These are phyloP conservation scores for Patella depressa DNA, from an alignment of 2,888 invertebrate species.

Conservation along the genomic window DNA sequence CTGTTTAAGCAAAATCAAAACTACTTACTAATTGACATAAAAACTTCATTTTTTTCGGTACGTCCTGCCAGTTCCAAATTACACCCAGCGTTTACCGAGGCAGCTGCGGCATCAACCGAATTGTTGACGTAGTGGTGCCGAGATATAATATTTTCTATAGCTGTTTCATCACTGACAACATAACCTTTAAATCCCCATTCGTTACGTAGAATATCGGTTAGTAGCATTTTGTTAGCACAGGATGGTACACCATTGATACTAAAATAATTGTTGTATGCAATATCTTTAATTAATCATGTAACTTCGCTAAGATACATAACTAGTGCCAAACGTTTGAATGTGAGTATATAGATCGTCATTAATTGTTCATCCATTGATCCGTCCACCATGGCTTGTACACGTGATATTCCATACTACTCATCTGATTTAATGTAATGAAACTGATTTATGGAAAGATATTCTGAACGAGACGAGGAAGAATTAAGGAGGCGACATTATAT, in stretches of 20 bases:
- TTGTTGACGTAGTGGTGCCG: conserved; percentile 32
- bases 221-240: conserved; percentile 47
- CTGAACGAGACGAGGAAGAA: too few species aligned
- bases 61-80: conserved; percentile 19
- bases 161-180: conserved; percentile 47
- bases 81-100: conserved; percentile 29
- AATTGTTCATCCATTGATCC: too few species aligned
- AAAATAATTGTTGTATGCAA: conserved; percentile 11
- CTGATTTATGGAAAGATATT: too few species aligned
- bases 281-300: too few species aligned
- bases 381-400: too few species aligned
- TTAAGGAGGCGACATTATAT: too few species aligned
- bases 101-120: conserved; percentile 26
- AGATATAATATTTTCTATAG: conserved; percentile 36
- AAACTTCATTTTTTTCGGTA: background rate
- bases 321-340: too few species aligned
- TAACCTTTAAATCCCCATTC: conserved; percentile 52
- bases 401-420: too few species aligned
- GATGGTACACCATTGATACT: conserved; percentile 52
- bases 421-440: too few species aligned
- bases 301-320: too few species aligned
- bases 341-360: too few species aligned
- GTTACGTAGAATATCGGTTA: conserved; percentile 45
- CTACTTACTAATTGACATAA: background rate
- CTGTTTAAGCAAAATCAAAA: too few species aligned